phyloP scores from a whole-genome alignment of 53 echinoderm and acorn worm genomes.

The Temnopleurus reevesii region DNA sequence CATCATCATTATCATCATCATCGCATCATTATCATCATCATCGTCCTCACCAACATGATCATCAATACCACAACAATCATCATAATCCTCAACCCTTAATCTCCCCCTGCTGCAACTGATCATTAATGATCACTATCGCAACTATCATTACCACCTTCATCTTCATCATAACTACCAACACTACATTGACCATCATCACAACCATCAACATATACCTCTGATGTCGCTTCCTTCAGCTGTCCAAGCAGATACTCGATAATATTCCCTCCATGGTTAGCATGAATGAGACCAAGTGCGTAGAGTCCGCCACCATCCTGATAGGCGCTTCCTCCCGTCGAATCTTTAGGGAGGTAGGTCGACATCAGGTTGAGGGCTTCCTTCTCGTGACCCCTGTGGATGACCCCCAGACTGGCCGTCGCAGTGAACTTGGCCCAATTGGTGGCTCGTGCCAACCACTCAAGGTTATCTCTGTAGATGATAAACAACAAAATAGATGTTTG shows the following conservation, averaged over 20 bases:
- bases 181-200: too few species aligned
- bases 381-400: constrained; percentile 96
- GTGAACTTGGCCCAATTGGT: constrained; percentile 99
- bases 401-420: constrained; percentile 94
- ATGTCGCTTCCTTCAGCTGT: constrained; percentile 88
- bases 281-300: constrained; percentile 90
- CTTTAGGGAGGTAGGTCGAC: constrained; percentile 97
- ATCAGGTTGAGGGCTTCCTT: constrained; percentile 96
- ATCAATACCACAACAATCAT: too few species aligned
- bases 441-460: constrained; percentile 93
- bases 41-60: too few species aligned
- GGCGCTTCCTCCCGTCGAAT: constrained; percentile 84
- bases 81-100: too few species aligned
- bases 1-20: too few species aligned
- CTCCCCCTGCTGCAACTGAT: too few species aligned
- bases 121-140: too few species aligned
- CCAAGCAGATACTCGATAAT: constrained; percentile 86
- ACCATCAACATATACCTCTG: constrained; percentile 89
- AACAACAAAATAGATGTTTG: too few species aligned
- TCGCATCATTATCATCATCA: too few species aligned
- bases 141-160: too few species aligned
- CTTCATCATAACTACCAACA: too few species aligned
- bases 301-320: constrained; percentile 96
- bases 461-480: constrained; percentile 74
- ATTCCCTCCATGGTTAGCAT: constrained; percentile 88